Conservation (phyloP, 2,888 invertebrate species). For the Caenorhabditis parvicauda region DNA sequence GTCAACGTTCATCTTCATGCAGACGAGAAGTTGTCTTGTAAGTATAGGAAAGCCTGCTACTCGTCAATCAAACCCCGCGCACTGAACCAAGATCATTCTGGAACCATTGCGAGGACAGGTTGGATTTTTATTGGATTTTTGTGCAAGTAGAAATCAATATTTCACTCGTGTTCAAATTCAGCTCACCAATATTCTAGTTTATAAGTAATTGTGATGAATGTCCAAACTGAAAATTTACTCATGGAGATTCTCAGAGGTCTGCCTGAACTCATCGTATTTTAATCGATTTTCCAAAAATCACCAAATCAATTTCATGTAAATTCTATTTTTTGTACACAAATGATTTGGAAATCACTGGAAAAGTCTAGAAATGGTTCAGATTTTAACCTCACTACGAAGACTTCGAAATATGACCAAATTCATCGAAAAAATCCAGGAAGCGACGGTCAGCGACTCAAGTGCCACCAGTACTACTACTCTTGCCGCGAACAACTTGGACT, state of each 20-base stretch:
- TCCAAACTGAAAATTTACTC: too few species aligned
- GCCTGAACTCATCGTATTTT: too few species aligned
- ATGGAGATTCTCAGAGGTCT: too few species aligned
- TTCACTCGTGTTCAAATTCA: too few species aligned
- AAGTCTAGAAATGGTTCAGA: too few species aligned
- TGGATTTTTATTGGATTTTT: background rate
- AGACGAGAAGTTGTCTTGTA: constrained; percentile 39
- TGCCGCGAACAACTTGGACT: constrained; percentile 52
- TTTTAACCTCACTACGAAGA: too few species aligned
- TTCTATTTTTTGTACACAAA: too few species aligned
- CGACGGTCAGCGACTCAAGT: constrained; percentile 25
- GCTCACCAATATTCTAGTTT: too few species aligned
- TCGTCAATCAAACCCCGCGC: constrained; percentile 23
- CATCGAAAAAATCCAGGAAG: constrained; percentile 13
- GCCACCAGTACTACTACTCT: constrained; percentile 47
- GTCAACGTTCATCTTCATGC: constrained; percentile 9
- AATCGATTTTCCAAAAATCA: too few species aligned
- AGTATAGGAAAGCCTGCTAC: constrained; percentile 56
- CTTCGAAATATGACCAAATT: background rate
- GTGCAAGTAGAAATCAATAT: background rate
- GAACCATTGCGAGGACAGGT: constrained; percentile 32
- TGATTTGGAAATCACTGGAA: too few species aligned
- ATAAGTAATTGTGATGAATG: too few species aligned
- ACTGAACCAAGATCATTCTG: constrained; percentile 32
- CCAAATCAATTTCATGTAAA: too few species aligned